Base-by-base conservation (phyloP, 2,113 vertebrate genomes). In the Burhinus bistriatus region DNA sequence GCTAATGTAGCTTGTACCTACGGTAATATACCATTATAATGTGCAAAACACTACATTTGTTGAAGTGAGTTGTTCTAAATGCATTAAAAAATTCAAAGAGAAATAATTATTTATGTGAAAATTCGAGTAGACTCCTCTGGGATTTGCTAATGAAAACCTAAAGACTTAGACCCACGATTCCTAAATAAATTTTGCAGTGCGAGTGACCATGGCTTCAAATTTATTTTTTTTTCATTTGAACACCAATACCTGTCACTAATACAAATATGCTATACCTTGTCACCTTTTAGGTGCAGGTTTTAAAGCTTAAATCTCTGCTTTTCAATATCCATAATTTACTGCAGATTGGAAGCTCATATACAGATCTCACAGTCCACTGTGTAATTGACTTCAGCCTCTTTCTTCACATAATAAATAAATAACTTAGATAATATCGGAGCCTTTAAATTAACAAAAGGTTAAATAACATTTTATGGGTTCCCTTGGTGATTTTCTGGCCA, bases 371-470 rank as follows among this genome's bases (percentile, higher is more conserved):
- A 94, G 84, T 78, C 70, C 84, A 59, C 11, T 34, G 73, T 75
- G 20, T 88, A 97, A 97, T 68, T 95, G 78, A 94, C 76, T 98
- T 89, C 85, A 81, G 27, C 45, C 51, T 26, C 55, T 95, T 94
- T 64, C 30, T 51, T 91, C 55, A 90, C 69, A 94, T 96, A 97
- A 98, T 97, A 97, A 97, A 98, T 97, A 98, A 96, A 96, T n/a
- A n/a, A n/a, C n/a, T 94, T 93, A 95, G 64, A 87, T 88, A 90
- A 61, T 94, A 92, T 32, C 87, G 65, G 55, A 97, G 51, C 30
- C 81, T 97, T 97, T 97, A 97, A 97, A 98, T 97, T 97, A 98
- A 96, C 83, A 97, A 98, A 98, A 96, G 83, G 42, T 98, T 98
- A 97, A 97, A 96, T 91, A 98, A 97, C 93, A 95, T 97, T 96